Evolutionary conservation across 2,888 invertebrate species (phyloP), one percentile per base, ranked within the genome.

Genomic region (Synergus itoensis): DNA sequence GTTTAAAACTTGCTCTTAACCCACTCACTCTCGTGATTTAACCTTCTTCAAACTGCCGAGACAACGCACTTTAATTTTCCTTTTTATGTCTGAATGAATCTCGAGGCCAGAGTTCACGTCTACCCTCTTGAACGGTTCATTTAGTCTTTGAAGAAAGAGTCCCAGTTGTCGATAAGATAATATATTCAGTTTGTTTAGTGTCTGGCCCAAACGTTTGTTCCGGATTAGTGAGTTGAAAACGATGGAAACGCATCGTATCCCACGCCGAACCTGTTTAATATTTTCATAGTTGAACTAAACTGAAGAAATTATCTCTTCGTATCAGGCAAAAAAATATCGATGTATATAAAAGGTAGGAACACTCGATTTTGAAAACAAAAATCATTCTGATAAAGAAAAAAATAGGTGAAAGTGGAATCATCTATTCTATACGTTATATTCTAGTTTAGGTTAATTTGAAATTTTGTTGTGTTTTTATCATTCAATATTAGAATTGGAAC

Each of bases 21-120:
- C 21, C 14, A 62, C 12, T 81, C 79, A 76, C 78, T 76, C 80
- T 69, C 81, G 80, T 79, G 73, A 63, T 53, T 43, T 67, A 21
- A 21, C 65, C 78, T 80, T 80, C 63, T 48, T 77, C 69, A 76
- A 81, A 77, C 76, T 45, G 36, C 43, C 63, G 18, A 80, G 77
- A 80, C 67, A 81, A 81, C 76, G 75, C 64, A 80, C 67, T 79
- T 57, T 45, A 79, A 43, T 53, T 62, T 28, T 64, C 21, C 40
- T 69, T 81, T 60, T 28, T 14, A 12, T 5, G 12, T 11, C 62
- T 28, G 28, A 62, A 62, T 28, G 28, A 62, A 12, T 7, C 12
- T 62, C 57, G 9, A 57, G 57, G 11, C 18, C 57, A 57, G 14
- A 28, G 62, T 62, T 62, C 28, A 28, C 28, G 14, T 28, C 62